Percentiles rank a stretch among this genome's conserved stretches.
phyloP scores from a whole-genome alignment of 2,888 invertebrate genomes.

The Neoaliturus tenellus region DNA sequence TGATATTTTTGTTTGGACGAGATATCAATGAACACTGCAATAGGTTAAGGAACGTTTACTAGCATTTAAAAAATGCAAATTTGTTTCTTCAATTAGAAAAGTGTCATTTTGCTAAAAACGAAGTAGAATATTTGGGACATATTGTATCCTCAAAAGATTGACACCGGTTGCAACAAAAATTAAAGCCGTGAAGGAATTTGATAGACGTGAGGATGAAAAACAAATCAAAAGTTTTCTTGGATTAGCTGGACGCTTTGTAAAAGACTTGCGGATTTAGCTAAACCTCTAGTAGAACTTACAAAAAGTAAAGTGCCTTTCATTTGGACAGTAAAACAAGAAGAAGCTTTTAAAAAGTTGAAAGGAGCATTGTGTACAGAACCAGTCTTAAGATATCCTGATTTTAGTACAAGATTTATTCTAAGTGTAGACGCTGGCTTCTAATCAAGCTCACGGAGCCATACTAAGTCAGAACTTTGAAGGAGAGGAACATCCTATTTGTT shows the following conservation, averaged over 20 bases:
- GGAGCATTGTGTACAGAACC: constrained; percentile 63
- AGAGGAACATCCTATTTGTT: constrained; percentile 69
- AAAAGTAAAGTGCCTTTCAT: constrained; percentile 61
- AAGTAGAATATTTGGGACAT: too few species aligned
- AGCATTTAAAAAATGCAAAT: too few species aligned
- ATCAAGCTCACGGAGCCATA: constrained; percentile 67
- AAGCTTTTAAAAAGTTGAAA: constrained; percentile 61
- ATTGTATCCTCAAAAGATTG: too few species aligned
- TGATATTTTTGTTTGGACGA: too few species aligned
- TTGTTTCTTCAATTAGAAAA: too few species aligned
- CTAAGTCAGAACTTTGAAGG: constrained; percentile 68
- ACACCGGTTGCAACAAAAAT: too few species aligned
- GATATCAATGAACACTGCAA: too few species aligned
- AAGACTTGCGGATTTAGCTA: constrained; percentile 67
- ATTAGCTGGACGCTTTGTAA: constrained; percentile 69
- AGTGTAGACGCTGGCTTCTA: constrained; percentile 69
- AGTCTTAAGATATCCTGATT: constrained; percentile 69
- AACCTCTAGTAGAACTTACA: constrained; percentile 65
- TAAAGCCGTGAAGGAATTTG: too few species aligned
- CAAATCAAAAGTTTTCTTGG: constrained; percentile 68
- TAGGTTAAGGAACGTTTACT: too few species aligned
- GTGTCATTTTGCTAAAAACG: too few species aligned
- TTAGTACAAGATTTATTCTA: constrained; percentile 66
- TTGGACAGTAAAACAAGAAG: constrained; percentile 60
- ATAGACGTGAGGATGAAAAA: too few species aligned